Evolutionary conservation across 2,113 vertebrate species (phyloP), one percentile per base, ranked within the genome.

Genomic region (Gavialis gangeticus): DNA sequence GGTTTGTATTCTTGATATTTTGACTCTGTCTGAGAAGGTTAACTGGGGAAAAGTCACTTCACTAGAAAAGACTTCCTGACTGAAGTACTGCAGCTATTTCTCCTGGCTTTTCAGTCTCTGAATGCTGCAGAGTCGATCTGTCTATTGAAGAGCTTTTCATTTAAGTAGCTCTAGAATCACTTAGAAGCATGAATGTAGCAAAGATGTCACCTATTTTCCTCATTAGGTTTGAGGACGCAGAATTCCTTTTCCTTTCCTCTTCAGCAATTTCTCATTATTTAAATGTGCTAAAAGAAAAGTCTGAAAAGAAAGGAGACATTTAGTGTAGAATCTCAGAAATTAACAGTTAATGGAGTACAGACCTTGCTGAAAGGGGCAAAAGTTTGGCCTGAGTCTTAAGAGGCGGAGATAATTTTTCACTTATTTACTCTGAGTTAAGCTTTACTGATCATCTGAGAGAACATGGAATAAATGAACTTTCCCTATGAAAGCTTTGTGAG

Each of bases 11-110:
- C 7, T 69, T 10, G 4, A 28, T 75, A 57, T 55, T 57, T 84
- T 90, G 78, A 88, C 54, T 25, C 21, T 89, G 8, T 46, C 62
- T 90, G 21, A 79, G 85, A 93, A 90, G 81, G 88, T 91, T 84
- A 92, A 82, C 78, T 75, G 60, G 71, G 62, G 25, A 21, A 86
- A 93, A 79, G 3, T 25, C n/a, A 84, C 54, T 59, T 58, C 17
- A n/a, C 25, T 34, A 69, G 75, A 58, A 37, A 76, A n/a, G 21
- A 25, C 87, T 93, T 87, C 75, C 60, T 63, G 54, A 24, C 17
- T 85, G 19, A 89, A 95, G 30, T 71, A 46, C 11, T 90, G 28
- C 57, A 80, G 55, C 21, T 0, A 0, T 30, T 64, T 15, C 76
- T 89, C 91, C 64, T 71, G 64, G 71, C 21, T 86, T 2, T 34